phyloP scores from a whole-genome alignment of 2,888 invertebrate genomes.

The Pasiphila rectangulata region DNA sequence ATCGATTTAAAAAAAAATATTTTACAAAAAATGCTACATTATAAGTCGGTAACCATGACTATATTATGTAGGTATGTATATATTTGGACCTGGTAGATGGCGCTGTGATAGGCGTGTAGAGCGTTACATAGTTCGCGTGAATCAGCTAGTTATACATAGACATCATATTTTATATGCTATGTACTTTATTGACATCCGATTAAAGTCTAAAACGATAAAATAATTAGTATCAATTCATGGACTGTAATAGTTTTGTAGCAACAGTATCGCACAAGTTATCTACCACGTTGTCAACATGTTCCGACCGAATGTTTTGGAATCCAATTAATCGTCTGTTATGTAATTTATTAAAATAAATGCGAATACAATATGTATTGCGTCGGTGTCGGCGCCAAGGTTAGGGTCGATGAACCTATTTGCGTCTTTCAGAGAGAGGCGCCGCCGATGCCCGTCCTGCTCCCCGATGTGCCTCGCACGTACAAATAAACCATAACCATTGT shows the following conservation, averaged over 20 bases:
- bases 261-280: constrained; percentile 1
- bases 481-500: constrained; percentile 43
- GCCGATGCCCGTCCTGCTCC: constrained; percentile 30
- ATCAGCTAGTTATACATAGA: no score
- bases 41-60: no score
- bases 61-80: no score
- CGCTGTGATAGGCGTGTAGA: no score
- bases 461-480: constrained; percentile 36
- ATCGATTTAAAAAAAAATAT: neutral
- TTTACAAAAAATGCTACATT: neutral
- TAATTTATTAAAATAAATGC: constrained; percentile 31
- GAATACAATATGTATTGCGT: constrained; percentile 59
- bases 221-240: neutral
- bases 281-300: constrained; percentile 5
- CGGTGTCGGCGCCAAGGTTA: constrained; percentile 70
- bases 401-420: constrained; percentile 72
- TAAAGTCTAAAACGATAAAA: neutral
- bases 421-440: constrained; percentile 59
- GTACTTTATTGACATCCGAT: no score
- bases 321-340: constrained; percentile 25
- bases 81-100: no score
- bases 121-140: no score
- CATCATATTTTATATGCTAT: no score
- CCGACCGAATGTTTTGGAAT: constrained; percentile 18
- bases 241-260: neutral